phyloP scores from a whole-genome alignment of 2,888 invertebrate species.

The Macrophya alboannulata region DNA sequence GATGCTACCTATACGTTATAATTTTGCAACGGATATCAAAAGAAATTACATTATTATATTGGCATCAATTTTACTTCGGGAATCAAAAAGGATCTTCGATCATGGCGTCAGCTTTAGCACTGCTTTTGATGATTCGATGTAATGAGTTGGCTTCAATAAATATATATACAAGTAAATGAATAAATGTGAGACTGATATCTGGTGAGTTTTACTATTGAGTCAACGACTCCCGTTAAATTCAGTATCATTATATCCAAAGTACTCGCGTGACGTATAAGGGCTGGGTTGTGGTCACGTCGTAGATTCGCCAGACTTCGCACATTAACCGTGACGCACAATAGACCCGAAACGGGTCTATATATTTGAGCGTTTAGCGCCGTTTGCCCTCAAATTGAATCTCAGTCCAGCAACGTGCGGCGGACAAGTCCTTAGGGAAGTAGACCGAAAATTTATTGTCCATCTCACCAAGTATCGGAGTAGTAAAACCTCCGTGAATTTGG shows the following conservation, averaged over 20 bases:
- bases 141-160: neutral
- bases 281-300: conserved; percentile 31
- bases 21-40: neutral
- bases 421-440: conserved; percentile 66
- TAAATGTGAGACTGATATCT: neutral
- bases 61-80: neutral
- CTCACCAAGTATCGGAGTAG: neutral
- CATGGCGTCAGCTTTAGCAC: neutral
- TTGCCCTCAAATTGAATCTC: conserved; percentile 75
- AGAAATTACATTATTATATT: neutral
- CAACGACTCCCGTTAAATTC: neutral
- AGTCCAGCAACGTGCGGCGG: conserved; percentile 70
- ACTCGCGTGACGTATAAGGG: conserved; percentile 5
- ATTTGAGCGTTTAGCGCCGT: conserved; percentile 71
- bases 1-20: neutral
- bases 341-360: conserved; percentile 59
- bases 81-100: neutral
- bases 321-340: conserved; percentile 56
- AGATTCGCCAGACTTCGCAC: conserved; percentile 43
- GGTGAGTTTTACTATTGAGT: neutral
- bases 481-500: neutral
- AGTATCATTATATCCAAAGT: neutral
- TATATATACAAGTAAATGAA: neutral
- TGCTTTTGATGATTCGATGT: neutral
- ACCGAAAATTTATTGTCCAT: conserved; percentile 68